Base-by-base conservation (phyloP, 2,888 invertebrate species). In the Perithous albicinctus region DNA sequence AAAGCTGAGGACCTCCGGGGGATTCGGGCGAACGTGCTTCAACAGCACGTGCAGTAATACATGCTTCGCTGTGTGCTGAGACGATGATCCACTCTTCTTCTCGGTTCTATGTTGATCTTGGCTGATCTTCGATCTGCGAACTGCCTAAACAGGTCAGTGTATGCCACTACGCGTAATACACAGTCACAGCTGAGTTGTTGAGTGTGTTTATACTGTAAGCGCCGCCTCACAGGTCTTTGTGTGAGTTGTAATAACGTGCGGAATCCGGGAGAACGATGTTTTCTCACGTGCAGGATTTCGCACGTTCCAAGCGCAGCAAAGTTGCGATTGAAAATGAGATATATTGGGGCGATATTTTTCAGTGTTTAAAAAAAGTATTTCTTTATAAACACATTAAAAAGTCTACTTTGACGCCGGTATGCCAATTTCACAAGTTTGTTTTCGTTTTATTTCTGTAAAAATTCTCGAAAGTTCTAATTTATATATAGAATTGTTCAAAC, bases 281-380 rank as follows among this genome's bases (percentile, higher is more conserved):
- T 73, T 61, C 46, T 61, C 61, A 73, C 72, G 72, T 48, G 61
- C 61, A 18, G n/a, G 18, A 59, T 72, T 61, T 23, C 15, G 29
- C 72, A 32, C 56, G 56, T 46, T 29, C 15, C 3, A 18, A 51
- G 5, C 20, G 8, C 10, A 12, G 29, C 29, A 15, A 46, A 66
- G 18, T 26, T 46, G 26, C 6, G 8, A 46, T 12, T 32, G 29
- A 10, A 18, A 2, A 29, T 3, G 18, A 15, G 29, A 32, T 8
- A 0, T 18, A 66, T 10, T 7, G 46, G 8, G 12, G 20, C 12
- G 2, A 51, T 23, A 12, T 23, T 20, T 12, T 51, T 1, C 1
- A 48, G 8, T 48, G 18, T 20, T 48, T 18, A 20, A 3, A 1
- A 18, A n/a, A 1, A 1, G 1, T 38, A 1, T 46, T 18, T 2